These are phyloP conservation scores for Anabas testudineus DNA, from an alignment of 2,797 vertebrate genomes.

Conservation along the genomic window DNA sequence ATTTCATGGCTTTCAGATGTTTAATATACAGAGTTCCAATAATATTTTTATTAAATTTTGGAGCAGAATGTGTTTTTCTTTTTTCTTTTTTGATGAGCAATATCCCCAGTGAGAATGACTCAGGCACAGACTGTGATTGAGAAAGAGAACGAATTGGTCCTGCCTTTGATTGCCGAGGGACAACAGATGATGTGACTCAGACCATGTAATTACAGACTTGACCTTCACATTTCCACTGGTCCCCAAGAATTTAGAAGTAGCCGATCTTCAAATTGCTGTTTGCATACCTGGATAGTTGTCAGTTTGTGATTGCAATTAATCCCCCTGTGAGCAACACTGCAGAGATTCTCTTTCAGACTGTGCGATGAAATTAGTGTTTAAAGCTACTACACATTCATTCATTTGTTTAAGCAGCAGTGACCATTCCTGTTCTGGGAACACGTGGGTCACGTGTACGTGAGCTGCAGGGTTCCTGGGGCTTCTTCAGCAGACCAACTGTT, in stretches of 20 bases:
- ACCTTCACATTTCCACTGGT: constrained; percentile 10
- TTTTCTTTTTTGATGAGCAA: constrained; percentile 3
- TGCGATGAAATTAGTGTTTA: too few species aligned
- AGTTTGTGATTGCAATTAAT: neutral
- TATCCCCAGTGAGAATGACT: constrained; percentile 5
- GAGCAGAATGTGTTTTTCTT: neutral
- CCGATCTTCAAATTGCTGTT: neutral
- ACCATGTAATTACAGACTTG: constrained; percentile 7
- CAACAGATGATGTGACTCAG: constrained; percentile 10
- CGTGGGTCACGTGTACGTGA: too few species aligned
- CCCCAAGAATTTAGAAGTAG: neutral
- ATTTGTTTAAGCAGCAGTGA: too few species aligned
- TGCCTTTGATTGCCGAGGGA: neutral
- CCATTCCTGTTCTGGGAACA: too few species aligned
- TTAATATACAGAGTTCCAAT: neutral
- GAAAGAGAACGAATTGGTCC: neutral
- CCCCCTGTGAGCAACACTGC: neutral
- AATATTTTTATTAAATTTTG: neutral
- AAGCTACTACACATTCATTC: too few species aligned
- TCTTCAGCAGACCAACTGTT: too few species aligned
- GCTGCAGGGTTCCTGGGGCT: too few species aligned
- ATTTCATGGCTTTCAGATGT: neutral
- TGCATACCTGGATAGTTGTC: neutral
- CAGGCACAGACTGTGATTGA: constrained; percentile 6
- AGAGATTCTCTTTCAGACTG: too few species aligned